Percentiles rank a stretch among this genome's conserved stretches.
phyloP scores from a whole-genome alignment of 2,113 vertebrate genomes.

The Aphyosemion australe region DNA sequence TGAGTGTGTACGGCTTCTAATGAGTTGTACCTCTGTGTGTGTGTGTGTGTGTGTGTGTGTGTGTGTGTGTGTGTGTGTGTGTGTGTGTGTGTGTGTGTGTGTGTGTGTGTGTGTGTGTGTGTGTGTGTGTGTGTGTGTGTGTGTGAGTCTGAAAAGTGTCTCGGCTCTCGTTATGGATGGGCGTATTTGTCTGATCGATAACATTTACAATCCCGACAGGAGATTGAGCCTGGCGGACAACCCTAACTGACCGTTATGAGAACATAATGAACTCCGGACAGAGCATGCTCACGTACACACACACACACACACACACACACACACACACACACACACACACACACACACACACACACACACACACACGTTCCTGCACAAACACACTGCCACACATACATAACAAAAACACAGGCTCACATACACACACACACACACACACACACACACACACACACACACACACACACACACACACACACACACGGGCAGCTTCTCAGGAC shows the following conservation, averaged over 20 bases:
- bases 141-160: slow-evolving; percentile 27
- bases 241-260: slow-evolving; percentile 73
- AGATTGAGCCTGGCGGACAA: slow-evolving; percentile 65
- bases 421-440: slow-evolving; percentile 26
- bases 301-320: not conserved
- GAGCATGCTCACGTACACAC: slow-evolving; percentile 1
- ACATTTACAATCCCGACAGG: slow-evolving; percentile 78
- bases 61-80: slow-evolving; percentile 33
- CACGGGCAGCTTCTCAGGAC: slow-evolving; percentile 67
- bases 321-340: not conserved
- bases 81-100: slow-evolving; percentile 32
- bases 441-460: slow-evolving; percentile 36
- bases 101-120: slow-evolving; percentile 35
- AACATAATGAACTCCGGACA: slow-evolving; percentile 73
- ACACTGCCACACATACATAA: slow-evolving; percentile 28
- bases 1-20: slow-evolving; percentile 72
- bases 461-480: slow-evolving; percentile 44
- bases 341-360: slow-evolving; percentile 5
- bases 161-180: slow-evolving; percentile 70
- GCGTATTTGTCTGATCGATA: slow-evolving; percentile 74
- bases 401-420: slow-evolving; percentile 23
- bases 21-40: slow-evolving; percentile 58
- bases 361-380: slow-evolving; percentile 30
- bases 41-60: slow-evolving; percentile 14
- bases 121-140: slow-evolving; percentile 11